Evolutionary conservation across 2,888 invertebrate species (phyloP).

Genomic region (Sericinus montela): DNA sequence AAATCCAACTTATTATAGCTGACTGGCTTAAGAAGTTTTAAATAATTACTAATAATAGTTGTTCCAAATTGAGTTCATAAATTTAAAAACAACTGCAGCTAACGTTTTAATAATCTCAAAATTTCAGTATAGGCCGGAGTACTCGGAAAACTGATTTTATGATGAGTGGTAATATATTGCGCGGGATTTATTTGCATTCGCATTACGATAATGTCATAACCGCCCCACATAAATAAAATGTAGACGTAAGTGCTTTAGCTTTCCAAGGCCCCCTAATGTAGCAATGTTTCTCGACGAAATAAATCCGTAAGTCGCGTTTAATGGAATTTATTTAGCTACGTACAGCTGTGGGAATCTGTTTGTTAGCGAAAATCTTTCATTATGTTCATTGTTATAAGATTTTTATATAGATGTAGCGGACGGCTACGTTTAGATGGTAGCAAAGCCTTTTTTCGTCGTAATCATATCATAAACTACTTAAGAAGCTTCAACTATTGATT

Average conservation of each 20-base stretch:
- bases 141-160: conserved; percentile 40
- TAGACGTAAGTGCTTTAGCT: conserved; percentile 30
- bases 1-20: conserved; percentile 25
- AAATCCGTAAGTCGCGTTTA: background rate
- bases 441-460: no score
- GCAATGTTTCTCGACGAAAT: conserved; percentile 1
- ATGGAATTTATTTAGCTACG: background rate
- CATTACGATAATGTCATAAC: conserved; percentile 56
- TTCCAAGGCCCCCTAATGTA: background rate
- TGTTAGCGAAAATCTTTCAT: background rate
- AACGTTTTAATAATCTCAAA: background rate
- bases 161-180: conserved; percentile 40
- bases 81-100: no score
- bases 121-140: conserved; percentile 24
- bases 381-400: no score
- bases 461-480: no score
- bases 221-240: conserved; percentile 48
- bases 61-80: no score
- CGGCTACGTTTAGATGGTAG: no score
- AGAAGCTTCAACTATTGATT: no score
- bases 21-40: conserved; percentile 22
- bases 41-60: conserved; percentile 7
- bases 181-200: conserved; percentile 48
- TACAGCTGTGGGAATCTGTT: background rate
- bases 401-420: no score